These are phyloP conservation scores for Strongylocentrotus purpuratus DNA, from an alignment of 35 echinoderm and acorn worm genomes.

Conservation along the genomic window DNA sequence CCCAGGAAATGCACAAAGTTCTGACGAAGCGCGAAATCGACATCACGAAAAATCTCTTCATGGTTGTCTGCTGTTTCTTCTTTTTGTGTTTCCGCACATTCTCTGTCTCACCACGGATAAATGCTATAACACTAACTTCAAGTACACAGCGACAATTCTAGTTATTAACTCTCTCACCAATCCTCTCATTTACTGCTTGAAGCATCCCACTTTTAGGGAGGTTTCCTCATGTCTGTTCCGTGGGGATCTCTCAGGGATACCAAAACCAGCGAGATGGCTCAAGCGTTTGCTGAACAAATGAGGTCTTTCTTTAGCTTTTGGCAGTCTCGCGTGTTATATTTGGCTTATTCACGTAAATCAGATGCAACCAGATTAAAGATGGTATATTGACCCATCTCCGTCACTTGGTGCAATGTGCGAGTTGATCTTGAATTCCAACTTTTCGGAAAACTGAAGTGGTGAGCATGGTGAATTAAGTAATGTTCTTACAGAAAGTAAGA, in stretches of 20 bases:
- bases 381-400: too few relatives aligned
- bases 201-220: conserved; percentile 14
- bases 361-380: too few relatives aligned
- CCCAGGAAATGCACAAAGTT: not conserved
- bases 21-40: conserved; percentile 26
- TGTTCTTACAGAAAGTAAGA: too few relatives aligned
- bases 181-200: conserved; percentile 43
- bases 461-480: too few relatives aligned
- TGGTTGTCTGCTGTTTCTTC: conserved; percentile 27
- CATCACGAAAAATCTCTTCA: conserved; percentile 48
- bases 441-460: too few relatives aligned
- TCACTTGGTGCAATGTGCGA: too few relatives aligned
- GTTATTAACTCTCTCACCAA: conserved; percentile 27
- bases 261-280: conserved; percentile 7
- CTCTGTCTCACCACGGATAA: not conserved
- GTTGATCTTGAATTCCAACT: too few relatives aligned
- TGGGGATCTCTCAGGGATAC: not conserved
- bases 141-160: conserved; percentile 24
- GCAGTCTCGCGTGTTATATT: too few relatives aligned
- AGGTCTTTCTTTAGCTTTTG: not conserved
- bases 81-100: conserved; percentile 25
- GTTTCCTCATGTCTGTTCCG: conserved; percentile 7
- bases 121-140: conserved; percentile 6
- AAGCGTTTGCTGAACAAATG: not conserved
- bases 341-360: too few relatives aligned